A percentile compares a stretch with the other conserved stretches of the same genome.
Conservation (phyloP, 2,888 invertebrate genomes). For the Chouioia cunea region DNA sequence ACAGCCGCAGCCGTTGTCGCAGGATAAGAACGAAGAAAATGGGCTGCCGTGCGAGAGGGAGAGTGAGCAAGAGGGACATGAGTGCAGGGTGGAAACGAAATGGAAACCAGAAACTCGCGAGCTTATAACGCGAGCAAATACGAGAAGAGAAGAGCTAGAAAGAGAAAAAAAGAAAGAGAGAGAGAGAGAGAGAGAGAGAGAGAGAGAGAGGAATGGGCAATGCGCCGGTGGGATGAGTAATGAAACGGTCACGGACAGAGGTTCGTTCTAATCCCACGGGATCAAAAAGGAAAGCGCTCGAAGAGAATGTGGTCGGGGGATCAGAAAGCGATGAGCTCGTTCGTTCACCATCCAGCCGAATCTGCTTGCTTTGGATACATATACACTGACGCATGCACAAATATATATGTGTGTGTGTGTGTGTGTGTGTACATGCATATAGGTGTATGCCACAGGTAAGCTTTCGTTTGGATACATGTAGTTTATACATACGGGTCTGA, state of each 20-base stretch:
- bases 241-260: conserved; percentile 58
- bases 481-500: no score
- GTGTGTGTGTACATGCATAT: no score
- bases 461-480: no score
- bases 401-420: no score
- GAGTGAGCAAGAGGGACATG: conserved; percentile 7
- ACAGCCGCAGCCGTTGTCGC: conserved; percentile 7
- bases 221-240: conserved; percentile 55
- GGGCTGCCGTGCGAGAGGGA: neutral
- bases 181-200: conserved; percentile 50
- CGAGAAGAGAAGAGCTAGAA: conserved; percentile 1
- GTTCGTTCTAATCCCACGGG: conserved; percentile 54
- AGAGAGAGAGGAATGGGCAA: conserved; percentile 50
- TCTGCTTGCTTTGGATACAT: no score
- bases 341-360: no score
- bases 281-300: conserved; percentile 56
- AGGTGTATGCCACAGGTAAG: no score
- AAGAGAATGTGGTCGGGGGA: conserved; percentile 18
- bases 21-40: conserved; percentile 3
- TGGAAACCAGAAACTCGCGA: conserved; percentile 25
- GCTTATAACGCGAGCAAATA: conserved; percentile 15
- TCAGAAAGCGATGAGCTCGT: no score
- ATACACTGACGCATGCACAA: no score
- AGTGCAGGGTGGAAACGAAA: conserved; percentile 13
- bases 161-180: conserved; percentile 34